Percentiles rank a stretch among this genome's conserved stretches.
Evolutionary conservation across 1,140 invertebrate species (phyloP).

Genomic region (Rhyzopertha dominica): DNA sequence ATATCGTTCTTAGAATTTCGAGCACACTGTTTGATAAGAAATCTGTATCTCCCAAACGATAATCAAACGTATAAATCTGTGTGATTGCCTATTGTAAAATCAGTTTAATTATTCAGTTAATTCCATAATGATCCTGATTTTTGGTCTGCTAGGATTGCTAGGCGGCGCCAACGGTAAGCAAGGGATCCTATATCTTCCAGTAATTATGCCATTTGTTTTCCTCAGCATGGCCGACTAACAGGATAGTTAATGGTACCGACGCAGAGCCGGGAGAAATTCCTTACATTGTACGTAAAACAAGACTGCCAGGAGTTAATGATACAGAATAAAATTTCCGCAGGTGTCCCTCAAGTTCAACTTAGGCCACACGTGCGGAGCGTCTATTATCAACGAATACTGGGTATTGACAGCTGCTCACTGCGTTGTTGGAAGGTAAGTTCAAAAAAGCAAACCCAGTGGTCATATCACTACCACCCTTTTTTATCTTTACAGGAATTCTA

Average conservation of each 20-base stretch:
- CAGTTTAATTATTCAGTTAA: too few species aligned
- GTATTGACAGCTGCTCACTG: slow-evolving; percentile 16
- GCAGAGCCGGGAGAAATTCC: slow-evolving; percentile 15
- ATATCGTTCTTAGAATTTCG: too few species aligned
- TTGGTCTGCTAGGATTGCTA: too few species aligned
- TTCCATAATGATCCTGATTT: too few species aligned
- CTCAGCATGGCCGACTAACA: too few species aligned
- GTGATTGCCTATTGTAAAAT: too few species aligned
- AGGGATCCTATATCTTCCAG: too few species aligned
- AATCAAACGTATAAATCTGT: too few species aligned
- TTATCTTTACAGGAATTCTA: not conserved
- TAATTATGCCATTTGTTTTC: too few species aligned
- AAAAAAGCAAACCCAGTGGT: not conserved
- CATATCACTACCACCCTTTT: not conserved
- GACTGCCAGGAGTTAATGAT: not conserved
- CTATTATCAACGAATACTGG: slow-evolving; percentile 7
- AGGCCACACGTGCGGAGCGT: slow-evolving; percentile 8
- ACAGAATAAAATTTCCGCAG: slow-evolving; percentile 1
- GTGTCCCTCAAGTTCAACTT: not conserved
- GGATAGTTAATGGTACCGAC: slow-evolving; percentile 15
- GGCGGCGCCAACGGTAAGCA: too few species aligned
- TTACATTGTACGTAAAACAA: slow-evolving; percentile 13
- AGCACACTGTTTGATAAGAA: too few species aligned
- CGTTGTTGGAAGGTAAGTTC: slow-evolving; percentile 5
- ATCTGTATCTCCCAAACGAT: too few species aligned